phyloP scores from a whole-genome alignment of 1,140 invertebrate species.

The Telenomus remus region DNA sequence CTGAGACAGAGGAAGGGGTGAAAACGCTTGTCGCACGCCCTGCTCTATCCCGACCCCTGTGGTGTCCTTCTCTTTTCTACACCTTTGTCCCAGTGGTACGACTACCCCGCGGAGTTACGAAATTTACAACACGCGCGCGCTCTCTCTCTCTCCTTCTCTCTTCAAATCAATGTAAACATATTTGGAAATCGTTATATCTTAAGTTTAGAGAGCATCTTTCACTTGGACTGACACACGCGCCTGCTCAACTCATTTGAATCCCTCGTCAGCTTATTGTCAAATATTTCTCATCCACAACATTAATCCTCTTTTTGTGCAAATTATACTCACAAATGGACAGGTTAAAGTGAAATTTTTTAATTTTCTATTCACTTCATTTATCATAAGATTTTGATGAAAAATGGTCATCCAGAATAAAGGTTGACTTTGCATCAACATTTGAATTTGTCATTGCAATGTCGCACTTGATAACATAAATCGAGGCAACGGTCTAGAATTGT shows the following conservation, averaged over 20 bases:
- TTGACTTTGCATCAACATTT: too few species aligned
- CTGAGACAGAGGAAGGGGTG: constrained; percentile 34
- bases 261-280: constrained; percentile 46
- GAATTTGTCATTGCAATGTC: constrained; percentile 41
- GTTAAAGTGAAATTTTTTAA: constrained; percentile 31
- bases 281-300: constrained; percentile 24
- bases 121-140: constrained; percentile 41
- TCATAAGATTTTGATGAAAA: too few species aligned
- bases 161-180: constrained; percentile 51
- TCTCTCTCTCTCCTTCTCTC: constrained; percentile 6
- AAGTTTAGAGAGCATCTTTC: constrained; percentile 28
- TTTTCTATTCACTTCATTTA: constrained; percentile 28
- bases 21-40: constrained; percentile 39
- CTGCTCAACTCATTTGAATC: constrained; percentile 34
- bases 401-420: too few species aligned
- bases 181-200: constrained; percentile 48
- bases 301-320: constrained; percentile 30
- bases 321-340: constrained; percentile 21
- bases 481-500: constrained; percentile 59
- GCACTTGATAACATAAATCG: constrained; percentile 49
- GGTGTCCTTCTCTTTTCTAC: constrained; percentile 29
- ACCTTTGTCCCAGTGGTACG: constrained; percentile 41
- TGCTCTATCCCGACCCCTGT: constrained; percentile 36
- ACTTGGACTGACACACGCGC: constrained; percentile 15
- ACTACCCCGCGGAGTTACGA: constrained; percentile 51